A percentile compares a stretch with the other conserved stretches of the same genome.
phyloP scores from a whole-genome alignment of 30 jellyfish, hydroid and myxozoan genomes.

The Aurelia sp. region DNA sequence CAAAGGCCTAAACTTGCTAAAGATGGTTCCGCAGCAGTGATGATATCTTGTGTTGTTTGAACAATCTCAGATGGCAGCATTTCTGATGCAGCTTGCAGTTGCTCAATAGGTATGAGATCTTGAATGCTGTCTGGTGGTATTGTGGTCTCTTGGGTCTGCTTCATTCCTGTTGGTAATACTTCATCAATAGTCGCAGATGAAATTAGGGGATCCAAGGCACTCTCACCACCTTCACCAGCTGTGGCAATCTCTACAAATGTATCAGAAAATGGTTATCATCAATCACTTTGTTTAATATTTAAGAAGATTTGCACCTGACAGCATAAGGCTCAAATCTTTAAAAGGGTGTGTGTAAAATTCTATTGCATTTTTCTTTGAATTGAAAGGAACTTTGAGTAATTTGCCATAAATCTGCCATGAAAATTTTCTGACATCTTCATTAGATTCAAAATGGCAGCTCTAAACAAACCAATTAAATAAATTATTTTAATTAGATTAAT shows the following conservation, averaged over 20 bases:
- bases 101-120: background rate
- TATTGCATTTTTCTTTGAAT: too few species aligned
- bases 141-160: constrained; percentile 9
- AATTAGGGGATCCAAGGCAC: constrained; percentile 73
- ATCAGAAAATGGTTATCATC: background rate
- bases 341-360: too few species aligned
- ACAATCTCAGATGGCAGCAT: constrained; percentile 39
- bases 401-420: too few species aligned
- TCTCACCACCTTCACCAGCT: constrained; percentile 75
- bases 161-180: constrained; percentile 81
- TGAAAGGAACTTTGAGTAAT: too few species aligned
- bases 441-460: too few species aligned
- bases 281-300: too few species aligned
- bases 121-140: constrained; percentile 18
- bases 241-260: constrained; percentile 18
- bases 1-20: constrained; percentile 86
- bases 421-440: too few species aligned
- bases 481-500: too few species aligned
- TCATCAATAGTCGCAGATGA: constrained; percentile 64
- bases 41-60: constrained; percentile 56
- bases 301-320: too few species aligned
- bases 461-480: too few species aligned
- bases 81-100: constrained; percentile 26
- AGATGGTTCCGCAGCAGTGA: constrained; percentile 74
- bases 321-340: too few species aligned